A percentile compares a stretch with the other conserved stretches of the same genome.
Evolutionary conservation across 2,113 vertebrate species (phyloP).

Genomic region (Antennarius striatus): DNA sequence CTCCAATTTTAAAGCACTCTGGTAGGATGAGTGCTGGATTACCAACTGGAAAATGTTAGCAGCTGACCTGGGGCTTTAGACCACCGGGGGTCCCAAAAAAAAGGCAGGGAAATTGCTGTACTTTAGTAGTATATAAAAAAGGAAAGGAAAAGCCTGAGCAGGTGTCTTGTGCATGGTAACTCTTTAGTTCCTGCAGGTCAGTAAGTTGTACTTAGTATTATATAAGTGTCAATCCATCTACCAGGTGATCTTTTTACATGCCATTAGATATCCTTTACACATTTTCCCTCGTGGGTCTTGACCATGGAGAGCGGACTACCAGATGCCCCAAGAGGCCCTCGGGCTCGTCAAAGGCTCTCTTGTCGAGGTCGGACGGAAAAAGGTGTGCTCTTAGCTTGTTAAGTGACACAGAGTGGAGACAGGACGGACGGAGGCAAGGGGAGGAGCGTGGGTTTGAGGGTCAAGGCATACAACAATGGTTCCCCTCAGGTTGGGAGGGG

Average conservation of each 20-base stretch:
- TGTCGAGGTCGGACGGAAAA: conserved; percentile 56
- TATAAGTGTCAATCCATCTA: conserved; percentile 39
- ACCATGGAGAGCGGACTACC: conserved; percentile 53
- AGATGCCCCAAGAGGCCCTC: conserved; percentile 53
- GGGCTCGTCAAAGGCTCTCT: conserved; percentile 60
- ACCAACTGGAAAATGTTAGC: background rate
- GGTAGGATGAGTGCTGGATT: background rate
- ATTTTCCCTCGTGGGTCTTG: conserved; percentile 58
- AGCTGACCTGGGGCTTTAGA: background rate
- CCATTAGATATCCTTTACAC: conserved; percentile 67
- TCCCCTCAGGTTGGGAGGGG: conserved; percentile 64
- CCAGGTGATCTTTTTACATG: conserved; percentile 65
- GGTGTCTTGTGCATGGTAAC: background rate
- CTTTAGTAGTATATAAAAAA: background rate
- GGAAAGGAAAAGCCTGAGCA: too few relatives aligned
- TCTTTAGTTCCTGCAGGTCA: background rate
- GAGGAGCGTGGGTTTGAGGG: conserved; percentile 34
- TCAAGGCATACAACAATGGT: conserved; percentile 64
- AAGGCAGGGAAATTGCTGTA: background rate
- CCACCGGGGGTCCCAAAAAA: background rate
- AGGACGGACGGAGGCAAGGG: conserved; percentile 61
- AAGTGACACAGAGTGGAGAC: conserved; percentile 65
- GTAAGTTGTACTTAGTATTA: conserved; percentile 26
- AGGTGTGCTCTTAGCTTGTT: conserved; percentile 66
- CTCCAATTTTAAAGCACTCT: background rate